Evolutionary conservation across 1,140 invertebrate genomes (phyloP), one percentile per base, ranked within the genome.

Genomic region (Radopholus similis): DNA sequence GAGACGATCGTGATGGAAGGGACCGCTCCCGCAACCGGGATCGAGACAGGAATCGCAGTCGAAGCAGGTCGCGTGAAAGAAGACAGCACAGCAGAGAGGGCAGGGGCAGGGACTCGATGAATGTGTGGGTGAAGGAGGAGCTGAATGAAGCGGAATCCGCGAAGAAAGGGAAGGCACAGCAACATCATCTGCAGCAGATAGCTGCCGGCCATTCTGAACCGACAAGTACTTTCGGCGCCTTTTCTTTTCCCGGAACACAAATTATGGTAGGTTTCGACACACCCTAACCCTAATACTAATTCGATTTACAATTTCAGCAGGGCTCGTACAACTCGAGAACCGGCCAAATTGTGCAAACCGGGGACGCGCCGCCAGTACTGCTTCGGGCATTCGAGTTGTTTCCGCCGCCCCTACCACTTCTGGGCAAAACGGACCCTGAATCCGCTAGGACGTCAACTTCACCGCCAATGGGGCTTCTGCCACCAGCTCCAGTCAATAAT

Each of bases 211-310:
- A 21, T 21, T 21, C 47, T 1, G 30, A 51, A 26, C 4, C 47
- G n/a, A 51, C n/a, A 28, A 28, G 47, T 18, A 32, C 28, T 32
- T 60, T 60, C 28, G 58, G 58, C 26, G 58, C 58, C n/a, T 60
- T 60, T 60, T 42, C 58, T 2, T 60, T 60, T 49, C 58, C 58
- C n/a, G 47, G 40, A 11, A 60, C 34, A 11, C 58, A 60, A 9
- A 60, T 40, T 28, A 42, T 40, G 34, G 58, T 60, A n/a, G 23
- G 28, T 59, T 59, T 28, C 57, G 13, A 23, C 47, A 21, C 58
- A 60, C 26, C 18, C 28, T 21, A 40, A 11, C 18, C 2, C 38
- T 28, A 60, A 60, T 23, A 26, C 15, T 18, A 21, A 18, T 15
- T 32, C 38, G 30, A 40, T 60, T 57, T 57, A 2, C 8, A 28